Conservation (phyloP, 2,888 invertebrate species). For the Lymantria monacha region DNA sequence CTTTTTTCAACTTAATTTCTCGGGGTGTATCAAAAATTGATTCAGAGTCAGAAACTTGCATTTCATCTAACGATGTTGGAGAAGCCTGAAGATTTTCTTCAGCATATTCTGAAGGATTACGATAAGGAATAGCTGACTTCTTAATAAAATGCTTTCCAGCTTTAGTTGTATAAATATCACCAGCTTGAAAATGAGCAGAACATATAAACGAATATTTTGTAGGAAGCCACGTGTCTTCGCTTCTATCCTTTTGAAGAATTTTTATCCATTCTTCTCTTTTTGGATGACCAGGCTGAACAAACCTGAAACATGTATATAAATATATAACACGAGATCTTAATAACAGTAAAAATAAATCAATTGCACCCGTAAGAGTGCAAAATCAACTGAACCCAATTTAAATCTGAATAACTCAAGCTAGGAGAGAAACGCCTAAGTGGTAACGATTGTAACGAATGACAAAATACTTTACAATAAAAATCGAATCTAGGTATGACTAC, state of each 20-base stretch:
- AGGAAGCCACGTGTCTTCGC: too few relatives aligned
- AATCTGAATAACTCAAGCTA: too few relatives aligned
- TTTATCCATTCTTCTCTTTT: slow-evolving; percentile 2
- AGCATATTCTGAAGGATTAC: slow-evolving; percentile 4
- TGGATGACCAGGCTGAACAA: not conserved
- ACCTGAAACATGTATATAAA: slow-evolving; percentile 11
- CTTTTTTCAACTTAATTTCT: slow-evolving; percentile 1
- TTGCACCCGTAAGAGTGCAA: too few relatives aligned
- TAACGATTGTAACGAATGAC: too few relatives aligned
- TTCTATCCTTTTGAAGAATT: slow-evolving; percentile 3
- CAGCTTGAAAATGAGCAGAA: slow-evolving; percentile 19
- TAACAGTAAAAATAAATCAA: not conserved
- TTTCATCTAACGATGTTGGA: slow-evolving; percentile 2
- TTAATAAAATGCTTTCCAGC: slow-evolving; percentile 20
- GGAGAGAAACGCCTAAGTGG: too few relatives aligned
- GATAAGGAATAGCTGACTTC: slow-evolving; percentile 16
- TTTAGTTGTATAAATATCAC: slow-evolving; percentile 19
- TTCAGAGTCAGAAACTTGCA: not conserved
- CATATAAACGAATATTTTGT: slow-evolving; percentile 17
- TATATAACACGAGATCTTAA: not conserved
- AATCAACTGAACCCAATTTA: too few relatives aligned
- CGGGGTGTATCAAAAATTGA: slow-evolving; percentile 3
- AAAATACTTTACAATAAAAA: too few relatives aligned
- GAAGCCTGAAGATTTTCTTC: slow-evolving; percentile 23
- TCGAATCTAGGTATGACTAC: too few relatives aligned